Evolutionary conservation across 2,113 vertebrate species (phyloP).

Genomic region (Seriola aureovittata): DNA sequence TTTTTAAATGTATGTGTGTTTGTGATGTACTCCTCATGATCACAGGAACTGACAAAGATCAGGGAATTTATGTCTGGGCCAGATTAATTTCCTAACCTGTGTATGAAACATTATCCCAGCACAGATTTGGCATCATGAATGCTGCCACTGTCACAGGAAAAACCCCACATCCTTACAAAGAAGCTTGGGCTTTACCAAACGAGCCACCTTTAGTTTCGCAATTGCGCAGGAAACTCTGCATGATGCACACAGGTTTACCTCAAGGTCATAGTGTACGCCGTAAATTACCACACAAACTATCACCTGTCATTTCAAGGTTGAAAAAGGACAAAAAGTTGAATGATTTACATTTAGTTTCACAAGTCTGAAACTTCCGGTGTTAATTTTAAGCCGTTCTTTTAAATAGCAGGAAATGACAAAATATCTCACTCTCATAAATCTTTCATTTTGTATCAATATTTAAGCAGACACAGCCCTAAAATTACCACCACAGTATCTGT

Average conservation of each 20-base stretch:
- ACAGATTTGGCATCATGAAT: constrained; percentile 10
- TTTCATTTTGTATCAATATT: not conserved
- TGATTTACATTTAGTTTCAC: not conserved
- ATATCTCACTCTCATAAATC: not conserved
- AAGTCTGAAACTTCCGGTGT: not conserved
- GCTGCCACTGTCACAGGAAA: constrained; percentile 31
- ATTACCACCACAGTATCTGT: no score
- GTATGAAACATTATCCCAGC: constrained; percentile 14
- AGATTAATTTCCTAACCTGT: constrained; percentile 24
- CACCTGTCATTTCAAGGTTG: not conserved
- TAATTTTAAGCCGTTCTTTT: not conserved
- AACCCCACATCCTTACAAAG: constrained; percentile 5
- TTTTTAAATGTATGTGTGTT: no score
- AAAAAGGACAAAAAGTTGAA: not conserved
- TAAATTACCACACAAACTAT: not conserved
- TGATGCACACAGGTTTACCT: constrained; percentile 13
- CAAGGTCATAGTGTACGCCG: not conserved
- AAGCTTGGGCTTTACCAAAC: constrained; percentile 22
- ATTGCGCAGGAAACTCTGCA: constrained; percentile 8
- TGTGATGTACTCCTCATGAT: no score
- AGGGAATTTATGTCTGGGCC: not conserved
- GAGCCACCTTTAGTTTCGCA: constrained; percentile 33
- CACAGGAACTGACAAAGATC: constrained; percentile 4
- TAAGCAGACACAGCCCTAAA: not conserved
- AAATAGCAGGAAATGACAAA: not conserved